Percentiles rank a stretch among this genome's conserved stretches.
phyloP scores from a whole-genome alignment of 1,140 invertebrate genomes.

The Musca domestica region DNA sequence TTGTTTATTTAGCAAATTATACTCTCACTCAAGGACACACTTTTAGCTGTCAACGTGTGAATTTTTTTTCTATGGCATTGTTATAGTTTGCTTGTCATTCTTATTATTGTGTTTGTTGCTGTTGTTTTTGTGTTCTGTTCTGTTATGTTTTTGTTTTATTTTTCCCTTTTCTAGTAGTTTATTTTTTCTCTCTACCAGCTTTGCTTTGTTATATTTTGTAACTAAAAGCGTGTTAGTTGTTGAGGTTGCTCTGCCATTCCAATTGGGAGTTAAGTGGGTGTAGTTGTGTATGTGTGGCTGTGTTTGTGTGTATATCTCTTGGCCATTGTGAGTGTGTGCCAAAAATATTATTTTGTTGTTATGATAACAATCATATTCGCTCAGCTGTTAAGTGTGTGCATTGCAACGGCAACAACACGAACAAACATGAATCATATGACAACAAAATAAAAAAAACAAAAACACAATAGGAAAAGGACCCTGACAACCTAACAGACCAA shows the following conservation, averaged over 20 bases:
- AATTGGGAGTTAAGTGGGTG: too few relatives aligned
- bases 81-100: background rate
- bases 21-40: slow-evolving; percentile 27
- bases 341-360: background rate
- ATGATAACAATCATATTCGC: slow-evolving; percentile 1
- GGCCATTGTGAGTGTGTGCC: too few relatives aligned
- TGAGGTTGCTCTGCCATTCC: too few relatives aligned
- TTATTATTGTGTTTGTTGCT: background rate
- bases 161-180: slow-evolving; percentile 3
- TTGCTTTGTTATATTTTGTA: background rate
- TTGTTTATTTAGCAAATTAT: slow-evolving; percentile 6
- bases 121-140: background rate
- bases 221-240: too few relatives aligned
- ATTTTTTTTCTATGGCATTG: slow-evolving; percentile 4
- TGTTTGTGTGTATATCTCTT: background rate
- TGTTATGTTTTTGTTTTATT: slow-evolving; percentile 6
- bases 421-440: background rate
- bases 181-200: background rate
- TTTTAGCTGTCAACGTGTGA: slow-evolving; percentile 24
- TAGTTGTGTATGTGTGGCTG: too few relatives aligned
- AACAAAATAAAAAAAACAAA: slow-evolving; percentile 5
- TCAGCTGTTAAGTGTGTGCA: slow-evolving; percentile 10
- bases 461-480: background rate
- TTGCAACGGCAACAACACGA: background rate
- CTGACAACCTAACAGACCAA: too few relatives aligned